Conservation (phyloP, 2,113 vertebrate species). For the Burhinus oedicnemus region DNA sequence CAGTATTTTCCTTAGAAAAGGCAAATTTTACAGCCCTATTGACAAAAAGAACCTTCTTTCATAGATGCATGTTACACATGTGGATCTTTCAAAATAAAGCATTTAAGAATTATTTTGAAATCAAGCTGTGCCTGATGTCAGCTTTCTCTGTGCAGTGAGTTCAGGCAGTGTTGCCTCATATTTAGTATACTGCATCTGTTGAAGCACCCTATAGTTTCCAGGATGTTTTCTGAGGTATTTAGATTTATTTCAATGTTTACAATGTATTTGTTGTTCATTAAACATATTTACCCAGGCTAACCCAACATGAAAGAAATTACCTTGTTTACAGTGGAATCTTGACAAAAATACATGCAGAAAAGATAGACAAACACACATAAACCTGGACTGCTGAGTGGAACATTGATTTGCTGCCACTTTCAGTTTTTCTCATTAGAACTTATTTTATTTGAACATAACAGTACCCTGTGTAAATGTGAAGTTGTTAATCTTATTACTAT, state of each 20-base stretch:
- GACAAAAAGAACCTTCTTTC: neutral
- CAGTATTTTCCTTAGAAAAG: neutral
- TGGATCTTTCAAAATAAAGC: neutral
- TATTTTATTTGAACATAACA: constrained; percentile 83
- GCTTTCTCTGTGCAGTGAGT: neutral
- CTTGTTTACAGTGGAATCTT: constrained; percentile 79
- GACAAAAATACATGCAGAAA: constrained; percentile 74
- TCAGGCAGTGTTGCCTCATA: neutral
- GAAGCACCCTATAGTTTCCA: constrained; percentile 57
- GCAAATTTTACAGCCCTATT: neutral
- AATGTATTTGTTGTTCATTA: constrained; percentile 78
- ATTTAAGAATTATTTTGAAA: neutral
- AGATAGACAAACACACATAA: constrained; percentile 77
- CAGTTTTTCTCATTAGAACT: constrained; percentile 84
- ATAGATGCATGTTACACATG: fast-evolving
- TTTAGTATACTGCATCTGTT: constrained; percentile 4
- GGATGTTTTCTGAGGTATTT: constrained; percentile 56
- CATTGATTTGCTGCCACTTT: constrained; percentile 74
- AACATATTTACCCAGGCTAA: constrained; percentile 82
- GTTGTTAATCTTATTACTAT: constrained; percentile 83
- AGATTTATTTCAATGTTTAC: constrained; percentile 74
- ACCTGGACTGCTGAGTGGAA: constrained; percentile 76
- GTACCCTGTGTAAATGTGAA: constrained; percentile 77
- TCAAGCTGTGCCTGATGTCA: neutral
- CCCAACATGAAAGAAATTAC: constrained; percentile 78